Percentiles rank a stretch among this genome's conserved stretches.
These are phyloP conservation scores for Acanthisitta chloris DNA, from an alignment of 2,113 vertebrate genomes.

Conservation along the genomic window DNA sequence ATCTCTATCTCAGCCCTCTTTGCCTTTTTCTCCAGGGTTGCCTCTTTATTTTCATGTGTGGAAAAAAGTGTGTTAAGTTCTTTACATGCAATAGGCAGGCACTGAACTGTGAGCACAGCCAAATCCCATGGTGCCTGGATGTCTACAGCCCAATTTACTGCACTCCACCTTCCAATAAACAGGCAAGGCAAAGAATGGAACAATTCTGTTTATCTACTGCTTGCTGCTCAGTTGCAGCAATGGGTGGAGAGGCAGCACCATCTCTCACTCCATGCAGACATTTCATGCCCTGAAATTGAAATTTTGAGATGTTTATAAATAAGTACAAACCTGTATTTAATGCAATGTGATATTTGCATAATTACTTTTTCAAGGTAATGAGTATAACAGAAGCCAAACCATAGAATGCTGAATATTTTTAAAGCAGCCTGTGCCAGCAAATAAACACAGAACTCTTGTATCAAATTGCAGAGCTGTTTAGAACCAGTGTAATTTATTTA, in stretches of 20 bases:
- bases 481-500: constrained; percentile 47
- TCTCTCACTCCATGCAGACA: neutral
- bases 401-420: constrained; percentile 26
- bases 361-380: constrained; percentile 65
- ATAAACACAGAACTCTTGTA: constrained; percentile 26
- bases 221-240: neutral
- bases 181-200: neutral
- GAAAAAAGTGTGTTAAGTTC: neutral
- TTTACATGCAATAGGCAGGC: neutral
- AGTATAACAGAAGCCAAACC: constrained; percentile 35
- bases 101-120: neutral
- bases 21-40: neutral
- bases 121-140: neutral
- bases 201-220: constrained; percentile 1
- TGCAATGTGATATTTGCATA: constrained; percentile 32
- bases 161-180: neutral
- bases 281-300: constrained; percentile 34
- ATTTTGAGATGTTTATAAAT: constrained; percentile 42
- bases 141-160: constrained; percentile 1
- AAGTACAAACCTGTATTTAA: constrained; percentile 41
- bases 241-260: neutral
- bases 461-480: constrained; percentile 8
- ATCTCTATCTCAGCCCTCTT: neutral
- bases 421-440: constrained; percentile 1
- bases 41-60: neutral